phyloP scores from a whole-genome alignment of 2,113 vertebrate genomes.

The Diadophis punctatus region DNA sequence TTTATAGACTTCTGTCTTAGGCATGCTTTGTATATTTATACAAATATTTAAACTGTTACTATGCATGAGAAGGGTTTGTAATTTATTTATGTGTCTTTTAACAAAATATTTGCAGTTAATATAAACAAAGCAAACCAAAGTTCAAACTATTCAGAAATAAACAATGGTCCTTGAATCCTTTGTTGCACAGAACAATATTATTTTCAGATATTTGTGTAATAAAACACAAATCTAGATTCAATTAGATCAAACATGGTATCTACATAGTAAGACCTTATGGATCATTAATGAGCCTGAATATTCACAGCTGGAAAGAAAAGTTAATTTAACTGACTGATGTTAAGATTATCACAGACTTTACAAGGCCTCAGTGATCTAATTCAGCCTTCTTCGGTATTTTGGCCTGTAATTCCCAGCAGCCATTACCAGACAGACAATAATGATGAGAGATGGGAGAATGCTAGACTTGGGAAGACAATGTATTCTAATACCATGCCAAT shows the following conservation, averaged over 20 bases:
- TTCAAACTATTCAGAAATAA: slow-evolving; percentile 40
- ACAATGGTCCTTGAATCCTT: slow-evolving; percentile 43
- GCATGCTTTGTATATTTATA: background rate
- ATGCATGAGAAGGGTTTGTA: slow-evolving; percentile 17
- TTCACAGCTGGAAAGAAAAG: background rate
- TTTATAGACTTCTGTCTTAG: slow-evolving; percentile 20
- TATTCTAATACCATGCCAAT: background rate
- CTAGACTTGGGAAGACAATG: background rate
- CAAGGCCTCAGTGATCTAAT: background rate
- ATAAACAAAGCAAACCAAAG: background rate
- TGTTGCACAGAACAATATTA: slow-evolving; percentile 38
- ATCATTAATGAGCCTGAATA: background rate
- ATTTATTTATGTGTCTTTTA: slow-evolving; percentile 12
- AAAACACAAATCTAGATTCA: background rate
- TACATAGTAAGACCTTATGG: slow-evolving; percentile 13
- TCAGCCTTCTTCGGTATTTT: background rate
- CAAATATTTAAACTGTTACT: slow-evolving; percentile 39
- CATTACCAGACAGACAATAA: background rate
- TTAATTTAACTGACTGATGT: background rate
- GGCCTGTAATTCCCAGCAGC: background rate
- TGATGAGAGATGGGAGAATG: background rate
- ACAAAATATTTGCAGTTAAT: slow-evolving; percentile 21
- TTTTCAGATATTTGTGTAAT: slow-evolving; percentile 31
- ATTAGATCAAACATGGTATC: slow-evolving; percentile 5
- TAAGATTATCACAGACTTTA: background rate